Percentiles rank a stretch among this genome's conserved stretches.
phyloP scores from a whole-genome alignment of 1,140 invertebrate species.

The Platyura marginata region DNA sequence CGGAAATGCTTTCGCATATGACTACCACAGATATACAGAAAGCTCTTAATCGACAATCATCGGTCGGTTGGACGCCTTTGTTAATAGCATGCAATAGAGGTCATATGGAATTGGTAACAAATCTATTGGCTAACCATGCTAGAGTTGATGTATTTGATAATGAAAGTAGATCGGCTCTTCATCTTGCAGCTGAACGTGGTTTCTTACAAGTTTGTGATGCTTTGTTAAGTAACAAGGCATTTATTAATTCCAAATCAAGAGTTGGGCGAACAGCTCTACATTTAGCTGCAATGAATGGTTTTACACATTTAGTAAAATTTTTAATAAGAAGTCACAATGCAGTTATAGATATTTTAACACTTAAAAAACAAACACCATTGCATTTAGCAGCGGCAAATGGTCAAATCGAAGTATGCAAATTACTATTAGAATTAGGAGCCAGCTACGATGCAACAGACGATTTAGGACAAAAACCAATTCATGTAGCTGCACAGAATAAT shows the following conservation, averaged over 20 bases:
- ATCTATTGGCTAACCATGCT: slow-evolving; percentile 74
- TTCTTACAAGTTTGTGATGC: slow-evolving; percentile 86
- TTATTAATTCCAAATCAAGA: slow-evolving; percentile 88
- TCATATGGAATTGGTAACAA: slow-evolving; percentile 71
- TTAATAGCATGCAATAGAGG: slow-evolving; percentile 73
- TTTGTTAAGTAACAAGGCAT: slow-evolving; percentile 89
- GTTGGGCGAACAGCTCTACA: slow-evolving; percentile 70
- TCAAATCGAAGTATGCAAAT: slow-evolving; percentile 84
- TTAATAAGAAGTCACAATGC: slow-evolving; percentile 88
- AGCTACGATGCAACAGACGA: slow-evolving; percentile 94
- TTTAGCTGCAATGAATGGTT: slow-evolving; percentile 88
- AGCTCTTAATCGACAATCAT: slow-evolving; percentile 82
- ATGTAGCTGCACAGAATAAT: slow-evolving; percentile 94
- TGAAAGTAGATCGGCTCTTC: slow-evolving; percentile 85
- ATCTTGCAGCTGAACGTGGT: slow-evolving; percentile 87
- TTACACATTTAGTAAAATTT: slow-evolving; percentile 68
- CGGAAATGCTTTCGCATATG: slow-evolving; percentile 85
- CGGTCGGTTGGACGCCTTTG: slow-evolving; percentile 87
- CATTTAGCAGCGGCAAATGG: slow-evolving; percentile 83
- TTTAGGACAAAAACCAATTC: slow-evolving; percentile 75
- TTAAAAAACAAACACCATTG: slow-evolving; percentile 76
- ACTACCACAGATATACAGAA: slow-evolving; percentile 71
- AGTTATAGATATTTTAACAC: slow-evolving; percentile 82
- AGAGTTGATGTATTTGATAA: slow-evolving; percentile 97
- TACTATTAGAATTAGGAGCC: slow-evolving; percentile 85